Conservation (phyloP, 2,113 vertebrate species). For the Hydropotes inermis region DNA sequence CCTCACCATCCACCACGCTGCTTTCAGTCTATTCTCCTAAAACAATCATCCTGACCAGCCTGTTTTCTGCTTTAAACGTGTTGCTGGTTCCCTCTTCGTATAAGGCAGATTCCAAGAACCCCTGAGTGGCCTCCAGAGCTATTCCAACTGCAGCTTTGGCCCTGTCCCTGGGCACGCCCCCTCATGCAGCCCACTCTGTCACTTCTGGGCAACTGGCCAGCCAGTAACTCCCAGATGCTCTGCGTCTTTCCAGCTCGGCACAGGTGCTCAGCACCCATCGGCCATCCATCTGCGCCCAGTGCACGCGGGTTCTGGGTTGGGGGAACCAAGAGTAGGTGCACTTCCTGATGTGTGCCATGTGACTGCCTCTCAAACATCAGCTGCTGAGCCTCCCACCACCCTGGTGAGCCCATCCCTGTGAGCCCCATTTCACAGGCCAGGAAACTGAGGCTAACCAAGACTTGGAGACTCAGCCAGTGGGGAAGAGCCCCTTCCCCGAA, state of each 20-base stretch:
- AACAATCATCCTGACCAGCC: not conserved
- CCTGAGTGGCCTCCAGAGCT: not conserved
- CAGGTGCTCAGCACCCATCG: not conserved
- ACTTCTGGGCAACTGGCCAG: not conserved
- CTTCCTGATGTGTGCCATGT: accelerated
- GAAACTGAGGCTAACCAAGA: not conserved
- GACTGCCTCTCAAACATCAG: not conserved
- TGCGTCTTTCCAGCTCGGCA: not conserved
- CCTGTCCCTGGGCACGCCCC: not conserved
- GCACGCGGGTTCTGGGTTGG: not conserved
- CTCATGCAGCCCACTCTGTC: not conserved
- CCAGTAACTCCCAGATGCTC: not conserved
- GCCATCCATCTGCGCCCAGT: not conserved
- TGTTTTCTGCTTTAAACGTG: not conserved
- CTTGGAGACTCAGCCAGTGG: not conserved
- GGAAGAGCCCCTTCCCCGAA: not conserved
- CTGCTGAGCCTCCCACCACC: not conserved
- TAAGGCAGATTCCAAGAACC: not conserved
- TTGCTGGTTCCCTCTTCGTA: not conserved
- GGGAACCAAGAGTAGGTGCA: not conserved
- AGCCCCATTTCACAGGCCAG: not conserved
- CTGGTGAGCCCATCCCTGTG: not conserved
- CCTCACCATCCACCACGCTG: not conserved
- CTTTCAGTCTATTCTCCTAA: not conserved
- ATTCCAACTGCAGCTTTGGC: not conserved